These are phyloP conservation scores for Ailurus styani DNA, from an alignment of 2,113 vertebrate genomes.

Conservation along the genomic window DNA sequence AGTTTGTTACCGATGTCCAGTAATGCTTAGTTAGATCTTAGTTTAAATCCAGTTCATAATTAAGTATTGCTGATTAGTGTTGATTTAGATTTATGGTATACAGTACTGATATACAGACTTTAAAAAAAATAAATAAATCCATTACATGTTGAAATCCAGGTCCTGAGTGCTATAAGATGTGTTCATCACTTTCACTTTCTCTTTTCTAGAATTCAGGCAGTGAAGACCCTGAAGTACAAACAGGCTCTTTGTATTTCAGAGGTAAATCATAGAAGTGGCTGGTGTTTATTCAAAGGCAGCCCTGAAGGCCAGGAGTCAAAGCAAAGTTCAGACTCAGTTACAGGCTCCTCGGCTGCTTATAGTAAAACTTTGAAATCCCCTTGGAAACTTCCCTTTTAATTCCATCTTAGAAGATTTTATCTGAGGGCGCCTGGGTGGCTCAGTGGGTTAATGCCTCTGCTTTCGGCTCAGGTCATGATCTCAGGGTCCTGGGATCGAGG, in stretches of 20 bases:
- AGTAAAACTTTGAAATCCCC: neutral
- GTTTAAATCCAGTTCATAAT: slow-evolving; percentile 3
- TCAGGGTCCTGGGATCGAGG: no score
- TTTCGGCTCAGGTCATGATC: no score
- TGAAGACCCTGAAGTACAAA: neutral
- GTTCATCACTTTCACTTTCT: neutral
- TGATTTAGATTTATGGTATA: neutral
- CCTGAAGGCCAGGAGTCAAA: neutral
- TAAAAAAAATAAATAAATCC: neutral
- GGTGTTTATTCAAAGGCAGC: neutral
- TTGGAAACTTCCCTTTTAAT: neutral
- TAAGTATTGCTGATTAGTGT: neutral
- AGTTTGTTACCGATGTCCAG: neutral
- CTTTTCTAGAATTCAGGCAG: neutral
- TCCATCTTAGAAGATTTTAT: slow-evolving; percentile 29
- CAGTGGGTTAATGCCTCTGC: no score
- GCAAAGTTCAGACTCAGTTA: neutral
- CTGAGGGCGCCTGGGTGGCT: no score
- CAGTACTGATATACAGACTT: neutral
- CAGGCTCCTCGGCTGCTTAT: neutral
- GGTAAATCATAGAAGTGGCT: neutral
- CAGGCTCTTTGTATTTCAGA: neutral
- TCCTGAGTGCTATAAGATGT: neutral
- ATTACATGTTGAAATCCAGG: neutral
- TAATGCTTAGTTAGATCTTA: neutral